These are phyloP conservation scores for Anarsia innoxiella DNA, from an alignment of 2,888 invertebrate genomes.

Conservation along the genomic window DNA sequence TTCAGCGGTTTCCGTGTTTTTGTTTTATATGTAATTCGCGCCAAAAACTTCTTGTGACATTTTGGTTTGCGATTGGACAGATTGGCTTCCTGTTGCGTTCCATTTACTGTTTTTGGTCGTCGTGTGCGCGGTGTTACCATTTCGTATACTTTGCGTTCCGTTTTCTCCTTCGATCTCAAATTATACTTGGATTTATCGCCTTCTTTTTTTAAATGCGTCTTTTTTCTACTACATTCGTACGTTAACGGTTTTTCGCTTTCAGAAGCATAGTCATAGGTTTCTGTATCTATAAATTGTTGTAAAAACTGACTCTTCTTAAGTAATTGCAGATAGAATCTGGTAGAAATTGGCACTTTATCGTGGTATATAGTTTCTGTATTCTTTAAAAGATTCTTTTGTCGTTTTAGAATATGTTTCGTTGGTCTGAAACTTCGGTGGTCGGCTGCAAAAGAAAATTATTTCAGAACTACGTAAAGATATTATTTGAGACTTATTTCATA, in stretches of 20 bases:
- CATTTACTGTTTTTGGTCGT: conserved; percentile 20
- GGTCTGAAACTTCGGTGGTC: too few relatives aligned
- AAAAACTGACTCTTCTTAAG: conserved; percentile 59
- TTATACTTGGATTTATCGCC: conserved; percentile 46
- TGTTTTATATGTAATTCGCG: conserved; percentile 61
- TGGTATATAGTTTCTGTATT: conserved; percentile 55
- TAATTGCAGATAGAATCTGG: conserved; percentile 59
- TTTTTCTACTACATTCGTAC: conserved; percentile 33
- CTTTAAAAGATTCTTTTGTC: conserved; percentile 49
- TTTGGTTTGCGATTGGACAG: conserved; percentile 26
- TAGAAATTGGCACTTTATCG: conserved; percentile 63
- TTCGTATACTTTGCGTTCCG: conserved; percentile 44
- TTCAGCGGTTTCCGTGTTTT: conserved; percentile 49
- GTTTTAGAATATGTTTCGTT: conserved; percentile 38
- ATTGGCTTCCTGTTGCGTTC: conserved; percentile 22
- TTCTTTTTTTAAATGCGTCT: conserved; percentile 30
- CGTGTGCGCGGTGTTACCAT: conserved; percentile 36
- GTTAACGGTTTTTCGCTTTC: conserved; percentile 48
- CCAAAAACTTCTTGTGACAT: conserved; percentile 41
- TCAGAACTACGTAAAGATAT: too few relatives aligned
- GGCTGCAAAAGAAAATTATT: conserved; percentile 25
- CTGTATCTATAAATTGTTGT: conserved; percentile 43
- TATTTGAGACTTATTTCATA: too few relatives aligned
- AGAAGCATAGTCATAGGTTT: conserved; percentile 58
- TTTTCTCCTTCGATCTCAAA: conserved; percentile 52